Percentiles rank a stretch among this genome's conserved stretches.
Evolutionary conservation across 2,888 invertebrate genomes (phyloP).

Genomic region (Prosapia bicincta): DNA sequence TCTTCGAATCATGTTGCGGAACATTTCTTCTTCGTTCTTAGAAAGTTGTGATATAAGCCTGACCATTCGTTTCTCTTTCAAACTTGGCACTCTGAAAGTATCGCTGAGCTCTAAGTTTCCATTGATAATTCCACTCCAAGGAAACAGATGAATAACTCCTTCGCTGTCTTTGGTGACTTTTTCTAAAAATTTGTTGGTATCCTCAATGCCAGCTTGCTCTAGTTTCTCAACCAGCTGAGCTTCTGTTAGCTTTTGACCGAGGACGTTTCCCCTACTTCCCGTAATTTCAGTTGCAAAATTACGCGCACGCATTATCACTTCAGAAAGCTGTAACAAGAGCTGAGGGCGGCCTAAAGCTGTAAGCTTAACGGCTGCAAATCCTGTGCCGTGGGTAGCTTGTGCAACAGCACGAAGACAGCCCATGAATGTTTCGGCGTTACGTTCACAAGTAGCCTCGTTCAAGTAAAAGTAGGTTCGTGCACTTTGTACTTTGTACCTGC

Average conservation of each 20-base stretch:
- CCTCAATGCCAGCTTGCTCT: conserved; percentile 64
- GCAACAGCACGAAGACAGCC: conserved; percentile 94
- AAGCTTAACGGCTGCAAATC: conserved; percentile 94
- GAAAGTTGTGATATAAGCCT: conserved; percentile 84
- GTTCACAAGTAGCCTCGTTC: conserved; percentile 96
- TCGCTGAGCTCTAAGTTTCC: conserved; percentile 88
- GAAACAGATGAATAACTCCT: conserved; percentile 95
- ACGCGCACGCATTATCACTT: conserved; percentile 93
- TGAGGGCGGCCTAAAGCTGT: conserved; percentile 97
- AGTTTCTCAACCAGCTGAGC: conserved; percentile 84
- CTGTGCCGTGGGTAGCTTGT: conserved; percentile 89
- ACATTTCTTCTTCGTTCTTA: no score
- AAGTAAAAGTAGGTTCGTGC: conserved; percentile 98
- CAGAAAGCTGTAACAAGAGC: conserved; percentile 90
- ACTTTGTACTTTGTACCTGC: conserved; percentile 88
- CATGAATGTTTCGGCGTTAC: conserved; percentile 93
- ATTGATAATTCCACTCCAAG: conserved; percentile 96
- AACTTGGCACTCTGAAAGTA: conserved; percentile 90
- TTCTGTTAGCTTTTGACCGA: conserved; percentile 81
- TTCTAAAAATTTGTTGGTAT: conserved; percentile 82
- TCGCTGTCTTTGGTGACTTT: conserved; percentile 89
- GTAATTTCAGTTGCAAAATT: conserved; percentile 91
- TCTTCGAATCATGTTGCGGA: no score
- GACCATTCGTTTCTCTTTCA: conserved; percentile 89
- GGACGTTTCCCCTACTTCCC: conserved; percentile 80